A percentile compares a stretch with the other conserved stretches of the same genome.
Conservation (phyloP, 2,888 invertebrate genomes). For the Cheilosia impressa region DNA sequence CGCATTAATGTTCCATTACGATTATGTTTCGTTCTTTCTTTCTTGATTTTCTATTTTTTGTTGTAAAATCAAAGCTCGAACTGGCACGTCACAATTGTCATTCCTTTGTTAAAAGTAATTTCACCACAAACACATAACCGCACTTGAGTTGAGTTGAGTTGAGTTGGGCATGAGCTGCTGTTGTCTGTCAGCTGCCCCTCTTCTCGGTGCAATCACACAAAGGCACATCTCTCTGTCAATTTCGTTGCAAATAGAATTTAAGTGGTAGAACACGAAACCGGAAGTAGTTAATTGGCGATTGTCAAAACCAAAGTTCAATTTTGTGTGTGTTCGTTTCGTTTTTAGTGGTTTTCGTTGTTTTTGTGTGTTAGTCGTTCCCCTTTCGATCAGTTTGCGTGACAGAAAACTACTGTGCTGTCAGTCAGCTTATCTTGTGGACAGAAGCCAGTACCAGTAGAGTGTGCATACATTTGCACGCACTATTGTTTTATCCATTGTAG, state of each 20-base stretch:
- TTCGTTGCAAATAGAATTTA: constrained; percentile 72
- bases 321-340: constrained; percentile 12
- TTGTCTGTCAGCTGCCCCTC: background rate
- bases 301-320: constrained; percentile 70
- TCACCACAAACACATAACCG: constrained; percentile 33
- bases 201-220: background rate
- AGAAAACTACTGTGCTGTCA: constrained; percentile 57
- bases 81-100: constrained; percentile 1
- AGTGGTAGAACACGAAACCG: constrained; percentile 73
- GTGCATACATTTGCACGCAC: constrained; percentile 71
- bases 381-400: constrained; percentile 58
- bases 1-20: constrained; percentile 55
- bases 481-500: constrained; percentile 55
- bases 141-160: background rate
- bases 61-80: constrained; percentile 5
- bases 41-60: background rate
- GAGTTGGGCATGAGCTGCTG: background rate
- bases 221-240: constrained; percentile 47
- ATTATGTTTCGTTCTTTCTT: constrained; percentile 16
- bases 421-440: constrained; percentile 63
- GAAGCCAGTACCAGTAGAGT: constrained; percentile 22
- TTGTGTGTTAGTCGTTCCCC: constrained; percentile 15
- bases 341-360: background rate
- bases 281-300: constrained; percentile 74
- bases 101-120: constrained; percentile 7